Conservation (phyloP, 92 coral and sea anemone species). For the Zoanthus sansibaricus region DNA sequence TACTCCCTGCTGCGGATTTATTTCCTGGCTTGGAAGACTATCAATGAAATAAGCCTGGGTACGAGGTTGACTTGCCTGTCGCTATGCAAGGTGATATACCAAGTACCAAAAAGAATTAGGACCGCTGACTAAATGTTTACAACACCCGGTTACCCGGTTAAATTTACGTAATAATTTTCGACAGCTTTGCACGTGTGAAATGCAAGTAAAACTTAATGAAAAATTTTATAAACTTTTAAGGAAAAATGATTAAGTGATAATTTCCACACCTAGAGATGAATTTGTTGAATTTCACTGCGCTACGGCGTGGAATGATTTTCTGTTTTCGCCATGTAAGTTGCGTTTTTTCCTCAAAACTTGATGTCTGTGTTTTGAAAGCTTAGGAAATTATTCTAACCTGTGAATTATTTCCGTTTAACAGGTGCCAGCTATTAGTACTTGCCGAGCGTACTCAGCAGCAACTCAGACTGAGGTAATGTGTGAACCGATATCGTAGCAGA, state of each 20-base stretch:
- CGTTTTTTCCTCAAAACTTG: too few relatives aligned
- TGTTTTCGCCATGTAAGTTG: constrained; percentile 24
- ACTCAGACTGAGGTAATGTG: neutral
- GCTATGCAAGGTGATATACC: neutral
- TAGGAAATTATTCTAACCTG: neutral
- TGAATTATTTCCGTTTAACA: neutral
- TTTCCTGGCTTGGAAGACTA: too few relatives aligned
- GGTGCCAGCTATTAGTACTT: constrained; percentile 13
- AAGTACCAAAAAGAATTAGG: neutral
- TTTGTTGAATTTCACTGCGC: neutral
- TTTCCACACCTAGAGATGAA: neutral
- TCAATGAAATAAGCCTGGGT: too few relatives aligned
- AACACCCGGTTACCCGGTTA: neutral
- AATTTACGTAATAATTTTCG: neutral
- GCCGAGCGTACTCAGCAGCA: neutral
- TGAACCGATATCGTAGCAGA: neutral
- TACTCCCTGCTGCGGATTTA: too few relatives aligned
- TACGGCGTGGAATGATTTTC: constrained; percentile 13
- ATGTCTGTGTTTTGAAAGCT: neutral
- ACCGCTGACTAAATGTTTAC: neutral
- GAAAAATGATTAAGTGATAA: neutral
- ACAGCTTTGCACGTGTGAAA: neutral
- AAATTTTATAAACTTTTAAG: neutral
- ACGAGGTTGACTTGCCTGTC: neutral
- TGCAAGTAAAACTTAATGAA: neutral